Evolutionary conservation across 1,140 invertebrate genomes (phyloP), one percentile per base, ranked within the genome.

Genomic region (Heliothis subflexa): DNA sequence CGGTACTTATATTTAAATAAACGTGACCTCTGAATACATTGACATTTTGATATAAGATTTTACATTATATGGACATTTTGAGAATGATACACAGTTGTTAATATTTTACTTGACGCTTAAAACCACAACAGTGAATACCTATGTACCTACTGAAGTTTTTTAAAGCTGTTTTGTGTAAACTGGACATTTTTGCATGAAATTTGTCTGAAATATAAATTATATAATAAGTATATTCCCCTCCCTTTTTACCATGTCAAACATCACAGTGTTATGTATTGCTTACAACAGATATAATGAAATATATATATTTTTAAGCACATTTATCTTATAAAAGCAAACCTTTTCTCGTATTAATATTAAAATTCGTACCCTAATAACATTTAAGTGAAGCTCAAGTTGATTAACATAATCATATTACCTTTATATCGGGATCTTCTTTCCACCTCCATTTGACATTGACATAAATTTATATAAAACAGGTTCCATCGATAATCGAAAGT

Each of bases 401-500:
- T 50, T 70, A 52, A 49, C 47, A 70, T 70, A 66, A n/a, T 13
- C 47, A 66, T 52, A 52, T 52, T 61, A 75, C 18, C 18, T 75
- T 21, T 59, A 16, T 28, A 72, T 77, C 40, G 62, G 81, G 74
- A 86, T 86, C 85, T 85, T 88, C 87, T 85, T 84, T 86, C 76
- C 82, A 88, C 83, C 84, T 86, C 85, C 83, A 83, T 80, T 82
- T 88, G 88, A 87, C 90, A 91, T 90, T 91, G 90, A 90, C 90
- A 91, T 89, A 88, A 90, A 91, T 90, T 88, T 84, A 61, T 82
- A 78, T 83, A 74, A 82, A 91, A 91, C 88, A 85, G 84, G 90
- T 92, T 88, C 85, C 68, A 68, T 80, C 82, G 45, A 82, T 86
- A 87, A 89, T 88, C 86, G 86, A 90, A 92, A 90, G 88, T 89